phyloP scores from a whole-genome alignment of 2,113 vertebrate species.

The Scomber scombrus region DNA sequence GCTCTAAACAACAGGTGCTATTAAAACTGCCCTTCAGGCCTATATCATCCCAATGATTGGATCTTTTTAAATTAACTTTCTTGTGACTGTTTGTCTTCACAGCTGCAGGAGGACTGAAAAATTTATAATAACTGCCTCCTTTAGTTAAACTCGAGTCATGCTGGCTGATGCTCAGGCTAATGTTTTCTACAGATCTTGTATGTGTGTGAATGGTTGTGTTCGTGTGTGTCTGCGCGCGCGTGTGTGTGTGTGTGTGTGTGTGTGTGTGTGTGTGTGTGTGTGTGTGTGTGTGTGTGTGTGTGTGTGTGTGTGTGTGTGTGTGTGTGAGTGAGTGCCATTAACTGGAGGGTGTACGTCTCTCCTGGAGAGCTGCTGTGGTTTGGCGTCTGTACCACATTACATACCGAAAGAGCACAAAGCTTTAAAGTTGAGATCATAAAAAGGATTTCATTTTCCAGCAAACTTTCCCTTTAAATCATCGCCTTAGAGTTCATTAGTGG shows the following conservation, averaged over 20 bases:
- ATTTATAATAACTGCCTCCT: slow-evolving; percentile 20
- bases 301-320: slow-evolving; percentile 46
- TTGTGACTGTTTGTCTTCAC: slow-evolving; percentile 5
- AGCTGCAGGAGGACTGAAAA: slow-evolving; percentile 7
- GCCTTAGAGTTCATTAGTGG: slow-evolving; percentile 48
- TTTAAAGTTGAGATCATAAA: slow-evolving; percentile 58
- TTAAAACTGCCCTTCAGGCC: background rate
- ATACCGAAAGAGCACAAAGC: slow-evolving; percentile 33
- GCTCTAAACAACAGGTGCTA: background rate
- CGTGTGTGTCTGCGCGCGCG: slow-evolving; percentile 17
- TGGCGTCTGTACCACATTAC: slow-evolving; percentile 38
- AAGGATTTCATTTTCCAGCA: slow-evolving; percentile 32
- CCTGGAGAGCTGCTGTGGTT: slow-evolving; percentile 57
- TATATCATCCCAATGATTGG: background rate
- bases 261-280: slow-evolving; percentile 47
- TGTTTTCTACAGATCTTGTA: slow-evolving; percentile 63
- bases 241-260: slow-evolving; percentile 20
- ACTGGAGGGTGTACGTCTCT: slow-evolving; percentile 52
- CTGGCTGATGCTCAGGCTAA: slow-evolving; percentile 39
- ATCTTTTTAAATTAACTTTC: slow-evolving; percentile 8
- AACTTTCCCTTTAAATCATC: slow-evolving; percentile 65
- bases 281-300: slow-evolving; percentile 8
- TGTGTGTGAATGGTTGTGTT: slow-evolving; percentile 50
- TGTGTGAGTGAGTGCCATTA: slow-evolving; percentile 36
- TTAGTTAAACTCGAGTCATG: slow-evolving; percentile 23